phyloP scores from a whole-genome alignment of 1,140 invertebrate genomes.

The Anoplophora glabripennis region DNA sequence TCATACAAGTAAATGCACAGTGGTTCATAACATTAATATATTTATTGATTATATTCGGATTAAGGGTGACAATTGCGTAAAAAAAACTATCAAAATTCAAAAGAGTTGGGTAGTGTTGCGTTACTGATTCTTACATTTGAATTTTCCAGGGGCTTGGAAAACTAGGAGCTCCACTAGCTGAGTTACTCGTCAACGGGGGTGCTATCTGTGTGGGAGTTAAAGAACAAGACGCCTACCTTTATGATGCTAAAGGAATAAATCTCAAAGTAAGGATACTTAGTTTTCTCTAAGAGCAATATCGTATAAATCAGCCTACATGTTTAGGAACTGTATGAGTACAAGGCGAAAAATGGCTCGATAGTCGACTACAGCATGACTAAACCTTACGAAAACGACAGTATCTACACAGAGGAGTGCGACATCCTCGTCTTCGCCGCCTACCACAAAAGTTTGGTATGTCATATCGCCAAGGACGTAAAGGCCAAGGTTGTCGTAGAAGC shows the following conservation, averaged over 20 bases:
- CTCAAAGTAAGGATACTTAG: constrained; percentile 58
- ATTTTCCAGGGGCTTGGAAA: constrained; percentile 89
- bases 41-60: no score
- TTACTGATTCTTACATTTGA: no score
- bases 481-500: constrained; percentile 65
- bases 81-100: no score
- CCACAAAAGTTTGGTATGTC: constrained; percentile 75
- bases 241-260: constrained; percentile 76
- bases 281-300: neutral
- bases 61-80: no score
- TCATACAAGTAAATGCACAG: constrained; percentile 31
- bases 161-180: constrained; percentile 76
- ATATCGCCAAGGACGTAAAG: constrained; percentile 71
- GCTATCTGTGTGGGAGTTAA: constrained; percentile 79
- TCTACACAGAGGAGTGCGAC: constrained; percentile 78
- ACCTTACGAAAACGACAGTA: constrained; percentile 56
- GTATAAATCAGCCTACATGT: constrained; percentile 9
- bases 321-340: constrained; percentile 56
- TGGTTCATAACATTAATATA: no score
- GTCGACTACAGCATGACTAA: constrained; percentile 73
- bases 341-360: constrained; percentile 62
- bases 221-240: constrained; percentile 70
- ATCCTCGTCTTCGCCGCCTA: constrained; percentile 83
- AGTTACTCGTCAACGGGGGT: constrained; percentile 73
- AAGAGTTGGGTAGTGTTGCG: no score